Conservation (phyloP, 1,140 invertebrate species). For the Thalassaphorura encarpata region DNA sequence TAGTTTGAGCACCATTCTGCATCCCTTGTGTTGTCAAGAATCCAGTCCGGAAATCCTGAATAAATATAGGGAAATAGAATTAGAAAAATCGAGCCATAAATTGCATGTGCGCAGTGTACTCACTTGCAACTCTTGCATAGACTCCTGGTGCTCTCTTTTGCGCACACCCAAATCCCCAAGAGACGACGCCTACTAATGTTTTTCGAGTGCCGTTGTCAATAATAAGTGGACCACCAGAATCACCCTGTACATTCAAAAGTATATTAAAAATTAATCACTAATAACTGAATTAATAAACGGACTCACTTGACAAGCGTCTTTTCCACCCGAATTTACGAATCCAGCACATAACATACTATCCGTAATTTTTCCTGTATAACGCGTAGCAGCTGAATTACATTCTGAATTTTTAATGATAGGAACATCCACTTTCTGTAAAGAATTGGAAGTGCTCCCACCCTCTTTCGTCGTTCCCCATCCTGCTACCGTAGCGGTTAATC, state of each 20-base stretch:
- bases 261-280: background rate
- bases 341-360: constrained; percentile 53
- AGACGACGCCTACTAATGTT: constrained; percentile 24
- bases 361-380: constrained; percentile 29
- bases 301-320: constrained; percentile 64
- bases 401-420: constrained; percentile 30
- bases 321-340: constrained; percentile 59
- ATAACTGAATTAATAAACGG: background rate
- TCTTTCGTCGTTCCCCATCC: constrained; percentile 51
- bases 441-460: constrained; percentile 31
- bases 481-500: constrained; percentile 15
- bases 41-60: constrained; percentile 19
- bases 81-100: background rate
- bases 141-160: constrained; percentile 12
- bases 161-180: constrained; percentile 25
- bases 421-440: constrained; percentile 31
- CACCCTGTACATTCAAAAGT: constrained; percentile 12
- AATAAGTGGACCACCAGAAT: constrained; percentile 24
- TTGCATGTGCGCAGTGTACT: background rate
- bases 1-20: constrained; percentile 20
- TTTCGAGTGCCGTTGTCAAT: constrained; percentile 20
- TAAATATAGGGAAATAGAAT: background rate
- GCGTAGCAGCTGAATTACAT: constrained; percentile 24
- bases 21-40: too few relatives aligned
- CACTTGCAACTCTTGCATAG: background rate